A percentile compares a stretch with the other conserved stretches of the same genome.
Conservation (phyloP, 2,888 invertebrate species). For the Tetrapedia diversipes region DNA sequence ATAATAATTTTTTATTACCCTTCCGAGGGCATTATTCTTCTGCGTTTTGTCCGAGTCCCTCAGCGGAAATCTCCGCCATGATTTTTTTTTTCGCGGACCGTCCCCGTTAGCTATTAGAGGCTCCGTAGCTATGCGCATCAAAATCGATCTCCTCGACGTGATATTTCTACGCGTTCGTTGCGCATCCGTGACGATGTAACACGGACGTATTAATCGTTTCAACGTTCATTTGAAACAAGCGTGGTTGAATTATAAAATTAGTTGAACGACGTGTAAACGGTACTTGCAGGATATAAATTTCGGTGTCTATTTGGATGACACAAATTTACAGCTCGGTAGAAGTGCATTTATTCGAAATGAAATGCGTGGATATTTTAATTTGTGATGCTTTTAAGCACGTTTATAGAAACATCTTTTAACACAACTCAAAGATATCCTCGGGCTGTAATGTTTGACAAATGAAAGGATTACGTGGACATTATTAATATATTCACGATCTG, state of each 20-base stretch:
- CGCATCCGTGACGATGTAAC: too few relatives aligned
- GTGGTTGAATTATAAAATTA: too few relatives aligned
- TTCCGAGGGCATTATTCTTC: slow-evolving; percentile 8
- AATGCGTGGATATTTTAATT: neutral
- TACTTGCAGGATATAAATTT: too few relatives aligned
- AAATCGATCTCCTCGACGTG: neutral
- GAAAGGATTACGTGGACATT: neutral
- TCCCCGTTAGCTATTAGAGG: neutral
- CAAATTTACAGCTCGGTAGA: too few relatives aligned
- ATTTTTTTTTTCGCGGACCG: slow-evolving; percentile 8
- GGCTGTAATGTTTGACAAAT: neutral
- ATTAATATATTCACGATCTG: neutral
- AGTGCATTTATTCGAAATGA: too few relatives aligned
- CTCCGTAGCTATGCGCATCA: neutral
- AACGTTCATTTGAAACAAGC: too few relatives aligned
- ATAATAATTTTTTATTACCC: slow-evolving; percentile 16
- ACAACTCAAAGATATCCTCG: neutral
- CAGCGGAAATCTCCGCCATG: neutral
- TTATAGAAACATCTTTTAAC: neutral
- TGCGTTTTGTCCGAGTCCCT: neutral
- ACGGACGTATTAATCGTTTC: too few relatives aligned
- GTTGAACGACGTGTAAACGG: too few relatives aligned
- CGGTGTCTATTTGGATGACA: too few relatives aligned
- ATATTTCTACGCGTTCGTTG: too few relatives aligned
- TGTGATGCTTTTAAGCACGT: neutral